A percentile compares a stretch with the other conserved stretches of the same genome.
Evolutionary conservation across 2,113 vertebrate species (phyloP).

Genomic region (Malurus melanocephalus): DNA sequence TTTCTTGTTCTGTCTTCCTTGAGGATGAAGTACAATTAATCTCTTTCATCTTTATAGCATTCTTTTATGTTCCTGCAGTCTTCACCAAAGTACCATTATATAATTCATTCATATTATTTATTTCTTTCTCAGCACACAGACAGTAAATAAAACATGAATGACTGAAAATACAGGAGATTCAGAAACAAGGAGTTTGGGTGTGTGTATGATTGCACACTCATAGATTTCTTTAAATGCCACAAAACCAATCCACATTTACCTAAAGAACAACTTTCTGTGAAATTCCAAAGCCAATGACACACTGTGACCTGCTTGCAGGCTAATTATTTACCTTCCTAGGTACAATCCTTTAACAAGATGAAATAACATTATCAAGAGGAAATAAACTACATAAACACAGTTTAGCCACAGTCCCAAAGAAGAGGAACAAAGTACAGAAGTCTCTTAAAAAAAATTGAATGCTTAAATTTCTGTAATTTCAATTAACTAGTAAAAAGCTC

Average conservation of each 20-base stretch:
- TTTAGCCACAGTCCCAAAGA: neutral
- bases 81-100: constrained; percentile 4
- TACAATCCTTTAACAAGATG: neutral
- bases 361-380: neutral
- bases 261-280: neutral
- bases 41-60: neutral
- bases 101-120: neutral
- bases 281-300: neutral
- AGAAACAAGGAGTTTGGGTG: neutral
- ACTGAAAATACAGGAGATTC: neutral
- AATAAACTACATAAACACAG: neutral
- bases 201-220: neutral
- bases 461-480: neutral
- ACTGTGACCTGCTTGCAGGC: neutral
- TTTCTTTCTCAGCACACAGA: neutral
- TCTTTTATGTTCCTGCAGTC: constrained; percentile 4
- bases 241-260: neutral
- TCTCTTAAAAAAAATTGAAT: neutral
- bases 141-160: constrained; percentile 14
- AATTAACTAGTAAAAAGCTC: neutral
- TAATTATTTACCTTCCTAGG: neutral
- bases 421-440: neutral
- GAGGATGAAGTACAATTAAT: neutral
- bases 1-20: constrained; percentile 2
- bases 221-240: neutral